phyloP scores from a whole-genome alignment of 2,888 invertebrate species.

The Julus scandinavius region DNA sequence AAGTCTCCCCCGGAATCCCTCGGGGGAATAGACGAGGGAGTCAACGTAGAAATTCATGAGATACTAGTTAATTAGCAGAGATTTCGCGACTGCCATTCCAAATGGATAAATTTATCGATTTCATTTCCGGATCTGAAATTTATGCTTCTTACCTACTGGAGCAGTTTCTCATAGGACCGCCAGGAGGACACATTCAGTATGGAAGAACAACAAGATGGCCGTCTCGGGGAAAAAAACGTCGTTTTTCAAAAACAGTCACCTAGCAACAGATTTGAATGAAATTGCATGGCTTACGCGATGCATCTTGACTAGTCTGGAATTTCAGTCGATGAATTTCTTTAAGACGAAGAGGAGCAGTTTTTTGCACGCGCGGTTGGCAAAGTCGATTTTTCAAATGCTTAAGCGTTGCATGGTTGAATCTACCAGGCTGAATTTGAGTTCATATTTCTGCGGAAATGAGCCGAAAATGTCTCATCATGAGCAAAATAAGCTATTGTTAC shows the following conservation, averaged over 20 bases:
- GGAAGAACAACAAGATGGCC: background rate
- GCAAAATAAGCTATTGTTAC: too few relatives aligned
- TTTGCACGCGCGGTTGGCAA: too few relatives aligned
- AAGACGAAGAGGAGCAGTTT: too few relatives aligned
- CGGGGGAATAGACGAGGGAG: background rate
- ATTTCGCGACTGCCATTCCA: conserved; percentile 2
- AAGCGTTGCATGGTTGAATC: too few relatives aligned
- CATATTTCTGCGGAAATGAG: too few relatives aligned
- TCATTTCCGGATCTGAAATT: background rate
- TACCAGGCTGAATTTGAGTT: too few relatives aligned
- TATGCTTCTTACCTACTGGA: background rate
- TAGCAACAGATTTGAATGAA: background rate
- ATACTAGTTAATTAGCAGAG: conserved; percentile 9
- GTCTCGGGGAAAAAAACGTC: background rate
- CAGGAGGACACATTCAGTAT: background rate
- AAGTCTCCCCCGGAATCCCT: background rate
- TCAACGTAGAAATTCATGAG: background rate
- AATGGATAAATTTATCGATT: background rate
- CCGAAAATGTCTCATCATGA: too few relatives aligned
- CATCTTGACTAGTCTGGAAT: background rate
- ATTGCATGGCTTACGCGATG: background rate
- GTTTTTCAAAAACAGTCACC: background rate
- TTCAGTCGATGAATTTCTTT: background rate
- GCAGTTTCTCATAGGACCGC: background rate
- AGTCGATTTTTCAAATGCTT: too few relatives aligned